phyloP scores from a whole-genome alignment of 2,888 invertebrate species.

The Eupithecia abbreviata region DNA sequence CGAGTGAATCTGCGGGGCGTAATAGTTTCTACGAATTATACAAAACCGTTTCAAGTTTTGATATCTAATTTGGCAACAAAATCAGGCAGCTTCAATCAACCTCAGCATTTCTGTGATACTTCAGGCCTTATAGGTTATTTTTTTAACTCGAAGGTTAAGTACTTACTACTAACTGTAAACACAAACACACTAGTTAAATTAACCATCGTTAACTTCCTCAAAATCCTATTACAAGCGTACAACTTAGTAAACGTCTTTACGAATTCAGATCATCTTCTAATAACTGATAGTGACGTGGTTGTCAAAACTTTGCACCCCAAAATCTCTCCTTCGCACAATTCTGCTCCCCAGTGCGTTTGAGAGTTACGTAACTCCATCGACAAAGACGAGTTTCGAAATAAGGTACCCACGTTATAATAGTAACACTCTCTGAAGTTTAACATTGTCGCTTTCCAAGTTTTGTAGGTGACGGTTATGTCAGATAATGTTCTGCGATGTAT shows the following conservation, averaged over 20 bases:
- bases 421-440: slow-evolving; percentile 37
- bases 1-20: too few species aligned
- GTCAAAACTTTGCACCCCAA: slow-evolving; percentile 70
- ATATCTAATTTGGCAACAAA: neutral
- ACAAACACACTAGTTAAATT: neutral
- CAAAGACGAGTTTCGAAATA: slow-evolving; percentile 59
- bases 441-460: slow-evolving; percentile 26
- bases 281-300: slow-evolving; percentile 79
- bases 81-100: neutral
- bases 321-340: slow-evolving; percentile 58
- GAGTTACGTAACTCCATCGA: slow-evolving; percentile 65
- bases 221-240: slow-evolving; percentile 27
- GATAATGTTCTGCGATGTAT: neutral
- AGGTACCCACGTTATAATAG: slow-evolving; percentile 46
- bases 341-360: slow-evolving; percentile 76
- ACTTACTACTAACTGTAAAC: slow-evolving; percentile 5
- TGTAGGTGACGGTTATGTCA: slow-evolving; percentile 9
- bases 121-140: neutral
- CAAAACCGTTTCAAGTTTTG: neutral
- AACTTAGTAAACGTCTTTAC: slow-evolving; percentile 53
- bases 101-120: neutral
- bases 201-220: neutral
- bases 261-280: slow-evolving; percentile 71
- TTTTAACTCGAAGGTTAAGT: neutral
- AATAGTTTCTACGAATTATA: too few species aligned